Base-by-base conservation (phyloP, 1,140 invertebrate genomes). In the Drosophila athabasca region DNA sequence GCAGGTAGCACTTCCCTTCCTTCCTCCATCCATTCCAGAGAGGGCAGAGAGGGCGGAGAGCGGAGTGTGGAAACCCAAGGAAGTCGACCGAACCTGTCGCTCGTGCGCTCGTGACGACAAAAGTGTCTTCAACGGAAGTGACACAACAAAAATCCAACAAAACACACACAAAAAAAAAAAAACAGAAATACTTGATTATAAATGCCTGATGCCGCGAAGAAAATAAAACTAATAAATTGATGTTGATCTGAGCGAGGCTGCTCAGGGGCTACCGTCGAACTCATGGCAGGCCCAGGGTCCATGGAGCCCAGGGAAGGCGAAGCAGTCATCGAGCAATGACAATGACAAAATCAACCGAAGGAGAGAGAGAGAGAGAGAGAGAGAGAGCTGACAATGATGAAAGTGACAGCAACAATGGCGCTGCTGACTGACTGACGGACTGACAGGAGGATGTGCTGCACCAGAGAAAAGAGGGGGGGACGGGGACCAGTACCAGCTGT, bases 141-240 rank as follows among this genome's bases (percentile, higher is more conserved):
- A 87, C 78, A 78, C 66, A 62, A 65, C 78, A 78, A 49, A 87
- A 87, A 82, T 85, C 62, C 15, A 35, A 62, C 61, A 49, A 69
- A 59, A 48, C 53, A 26, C 71, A 54, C 48, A 54, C 52, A 54
- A 49, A 64, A 49, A 15, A 62, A 53, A 62, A 44, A 49, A 65
- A 49, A 19, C 59, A 60, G 60, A 44, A 76, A 67, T 64, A 76
- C 64, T 87, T 78, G 69, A 81, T 87, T 87, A 81, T 78, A 71
- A 75, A 87, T 74, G 76, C 62, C 65, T 65, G 81, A 62, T 64
- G 61, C 76, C 64, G 64, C 71, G 68, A 65, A 78, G 73, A 71
- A 85, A 85, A 82, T 82, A 87, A 87, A 88, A 88, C 82, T 88
- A 88, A 87, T 79, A 87, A 82, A 82, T 88, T 62, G 71, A 71